Base-by-base conservation (phyloP, 2,888 invertebrate species). In the Rhagium mordax region DNA sequence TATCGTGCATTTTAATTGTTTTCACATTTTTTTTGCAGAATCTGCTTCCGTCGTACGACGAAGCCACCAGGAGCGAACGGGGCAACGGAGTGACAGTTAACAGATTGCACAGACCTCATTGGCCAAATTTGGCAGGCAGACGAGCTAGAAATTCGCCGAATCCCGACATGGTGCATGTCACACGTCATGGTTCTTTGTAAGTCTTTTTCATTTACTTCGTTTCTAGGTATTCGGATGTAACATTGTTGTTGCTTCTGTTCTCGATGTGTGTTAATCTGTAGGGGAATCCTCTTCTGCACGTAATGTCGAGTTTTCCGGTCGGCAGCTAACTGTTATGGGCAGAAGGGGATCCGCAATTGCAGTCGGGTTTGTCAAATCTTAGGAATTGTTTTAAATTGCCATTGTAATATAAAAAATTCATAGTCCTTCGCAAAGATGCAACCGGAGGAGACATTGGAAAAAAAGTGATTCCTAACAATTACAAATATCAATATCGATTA, bases 41-140 rank as follows among this genome's bases (percentile, higher is more conserved):
- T 60, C 85, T 86, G 47, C 85, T 90, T 61, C 90, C 90, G 8
- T 87, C 89, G 3, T 90, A 90, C 79, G 90, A 90, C 78, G 90
- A 90, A 80, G 89, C 90, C 1, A 87, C 87, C 21, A 80, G 89
- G 27, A 67, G 21, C 27, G 88, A 87, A 66, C 82, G 86, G 55
- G 72, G 69, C 3, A 82, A 82, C 24, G 84, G 83, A 27, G 72
- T 83, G 64, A 69, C 81, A 49, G 74, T 74, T 21, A 83, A 81
- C 72, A 81, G 87, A 59, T 76, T 85, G 20, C 85, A 85, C 61
- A 81, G 88, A 74, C 87, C 87, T 7, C 87, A 87, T 71, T 88
- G 87, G 87, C 86, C 87, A 16, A 85, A 84, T 70, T 81, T 87
- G 75, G 84, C 84, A n/a, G 81, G 83, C 27, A 83, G 85, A 24